Conservation (phyloP, 2,797 vertebrate genomes). For the Channa striata region DNA sequence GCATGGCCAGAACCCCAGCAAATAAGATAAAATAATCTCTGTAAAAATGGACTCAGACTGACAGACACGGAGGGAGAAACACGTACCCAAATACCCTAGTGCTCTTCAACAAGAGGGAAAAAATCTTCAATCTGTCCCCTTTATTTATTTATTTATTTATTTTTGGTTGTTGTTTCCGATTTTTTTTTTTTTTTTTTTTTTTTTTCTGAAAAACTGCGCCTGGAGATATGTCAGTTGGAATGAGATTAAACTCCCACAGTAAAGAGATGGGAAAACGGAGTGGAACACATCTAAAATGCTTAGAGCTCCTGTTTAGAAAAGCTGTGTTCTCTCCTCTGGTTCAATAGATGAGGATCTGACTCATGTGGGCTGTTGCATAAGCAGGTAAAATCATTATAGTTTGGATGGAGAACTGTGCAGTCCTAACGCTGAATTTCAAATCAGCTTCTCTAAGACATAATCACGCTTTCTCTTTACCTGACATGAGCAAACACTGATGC, state of each 20-base stretch:
- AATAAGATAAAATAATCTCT: constrained; percentile 86
- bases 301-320: constrained; percentile 74
- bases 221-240: constrained; percentile 82
- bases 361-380: constrained; percentile 78
- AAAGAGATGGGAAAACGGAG: constrained; percentile 72
- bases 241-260: constrained; percentile 86
- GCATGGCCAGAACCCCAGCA: constrained; percentile 75
- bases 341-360: constrained; percentile 80
- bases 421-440: constrained; percentile 39
- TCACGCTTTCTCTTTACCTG: constrained; percentile 25
- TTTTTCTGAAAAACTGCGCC: constrained; percentile 60
- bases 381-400: constrained; percentile 76
- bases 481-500: too few species aligned
- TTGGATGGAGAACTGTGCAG: constrained; percentile 38
- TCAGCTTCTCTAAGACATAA: constrained; percentile 32
- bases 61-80: constrained; percentile 43
- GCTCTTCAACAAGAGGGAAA: constrained; percentile 49
- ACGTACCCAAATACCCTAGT: constrained; percentile 52
- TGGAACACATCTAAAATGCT: constrained; percentile 81
- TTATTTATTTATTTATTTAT: too few species aligned
- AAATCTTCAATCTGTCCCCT: constrained; percentile 75
- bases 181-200: constrained; percentile 44
- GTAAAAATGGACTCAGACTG: constrained; percentile 72
- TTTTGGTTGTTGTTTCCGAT: constrained; percentile 61
- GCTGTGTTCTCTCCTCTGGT: constrained; percentile 66